Percentiles rank a stretch among this genome's conserved stretches.
These are phyloP conservation scores for Paracentrotus lividus DNA, from an alignment of 53 echinoderm and acorn worm genomes.

Conservation along the genomic window DNA sequence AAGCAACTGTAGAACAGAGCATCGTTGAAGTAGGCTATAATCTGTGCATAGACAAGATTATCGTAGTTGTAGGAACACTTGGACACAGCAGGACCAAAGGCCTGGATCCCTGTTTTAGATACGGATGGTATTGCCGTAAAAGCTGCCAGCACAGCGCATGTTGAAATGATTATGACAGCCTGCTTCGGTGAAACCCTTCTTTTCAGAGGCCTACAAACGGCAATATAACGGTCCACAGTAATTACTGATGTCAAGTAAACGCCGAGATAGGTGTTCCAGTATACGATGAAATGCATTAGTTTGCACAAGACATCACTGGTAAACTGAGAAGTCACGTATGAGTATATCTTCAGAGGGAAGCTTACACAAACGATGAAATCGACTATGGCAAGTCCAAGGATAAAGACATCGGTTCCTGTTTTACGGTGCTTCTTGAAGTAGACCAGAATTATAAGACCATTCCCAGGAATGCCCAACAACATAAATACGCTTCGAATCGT, in stretches of 20 bases:
- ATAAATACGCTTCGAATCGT: conserved; percentile 47
- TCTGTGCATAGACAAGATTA: not conserved
- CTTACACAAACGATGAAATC: conserved; percentile 73
- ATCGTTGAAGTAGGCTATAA: conserved; percentile 18
- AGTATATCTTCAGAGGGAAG: conserved; percentile 55
- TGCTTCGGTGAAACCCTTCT: conserved; percentile 59
- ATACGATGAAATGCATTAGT: conserved; percentile 19
- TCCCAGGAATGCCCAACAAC: conserved; percentile 74
- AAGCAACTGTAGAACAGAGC: conserved; percentile 19
- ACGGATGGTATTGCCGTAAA: conserved; percentile 43
- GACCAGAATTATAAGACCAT: conserved; percentile 74
- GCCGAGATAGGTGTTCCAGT: conserved; percentile 55
- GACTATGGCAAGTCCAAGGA: conserved; percentile 74
- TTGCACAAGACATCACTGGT: conserved; percentile 45
- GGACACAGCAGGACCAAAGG: not conserved
- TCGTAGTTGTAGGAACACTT: not conserved
- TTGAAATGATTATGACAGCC: conserved; percentile 31
- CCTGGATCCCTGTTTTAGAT: not conserved
- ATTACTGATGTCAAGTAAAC: conserved; percentile 68
- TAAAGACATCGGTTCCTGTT: conserved; percentile 71
- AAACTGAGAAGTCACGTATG: not conserved
- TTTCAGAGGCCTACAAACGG: conserved; percentile 70
- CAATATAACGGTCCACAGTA: conserved; percentile 75
- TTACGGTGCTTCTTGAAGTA: conserved; percentile 70
- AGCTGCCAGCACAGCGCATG: not conserved